Evolutionary conservation across 2,888 invertebrate genomes (phyloP).

Genomic region (Brachyptera putata): DNA sequence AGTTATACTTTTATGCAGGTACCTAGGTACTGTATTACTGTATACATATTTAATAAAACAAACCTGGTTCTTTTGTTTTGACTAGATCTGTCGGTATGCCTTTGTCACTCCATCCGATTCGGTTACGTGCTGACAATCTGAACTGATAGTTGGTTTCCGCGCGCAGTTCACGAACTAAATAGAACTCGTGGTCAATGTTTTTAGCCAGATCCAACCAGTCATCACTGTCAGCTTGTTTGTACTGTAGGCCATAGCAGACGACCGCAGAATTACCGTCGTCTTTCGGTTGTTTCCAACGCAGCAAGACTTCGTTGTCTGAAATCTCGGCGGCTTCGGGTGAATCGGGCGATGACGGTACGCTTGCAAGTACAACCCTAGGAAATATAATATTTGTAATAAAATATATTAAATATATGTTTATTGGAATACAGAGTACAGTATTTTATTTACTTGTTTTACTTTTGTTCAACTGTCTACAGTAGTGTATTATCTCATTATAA

Average conservation of each 20-base stretch:
- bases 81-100: conserved; percentile 75
- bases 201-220: conserved; percentile 83
- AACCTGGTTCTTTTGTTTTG: conserved; percentile 61
- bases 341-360: conserved; percentile 81
- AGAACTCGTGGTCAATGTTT: conserved; percentile 93
- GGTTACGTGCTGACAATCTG: conserved; percentile 81
- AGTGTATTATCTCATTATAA: too few species aligned
- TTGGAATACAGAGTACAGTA: too few species aligned
- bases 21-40: not conserved
- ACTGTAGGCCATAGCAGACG: conserved; percentile 82
- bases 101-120: conserved; percentile 90
- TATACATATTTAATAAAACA: not conserved
- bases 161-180: conserved; percentile 70
- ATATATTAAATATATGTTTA: too few species aligned
- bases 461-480: too few species aligned
- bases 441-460: too few species aligned
- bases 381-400: too few species aligned
- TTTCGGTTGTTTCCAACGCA: conserved; percentile 91
- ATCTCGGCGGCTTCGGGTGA: conserved; percentile 79
- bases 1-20: too few species aligned
- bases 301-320: conserved; percentile 80
- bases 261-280: conserved; percentile 88
- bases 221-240: conserved; percentile 50
- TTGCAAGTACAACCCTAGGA: conserved; percentile 69
- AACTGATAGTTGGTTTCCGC: conserved; percentile 83